Base-by-base conservation (phyloP, 2,797 vertebrate genomes). In the Sebastes ruberrimus region DNA sequence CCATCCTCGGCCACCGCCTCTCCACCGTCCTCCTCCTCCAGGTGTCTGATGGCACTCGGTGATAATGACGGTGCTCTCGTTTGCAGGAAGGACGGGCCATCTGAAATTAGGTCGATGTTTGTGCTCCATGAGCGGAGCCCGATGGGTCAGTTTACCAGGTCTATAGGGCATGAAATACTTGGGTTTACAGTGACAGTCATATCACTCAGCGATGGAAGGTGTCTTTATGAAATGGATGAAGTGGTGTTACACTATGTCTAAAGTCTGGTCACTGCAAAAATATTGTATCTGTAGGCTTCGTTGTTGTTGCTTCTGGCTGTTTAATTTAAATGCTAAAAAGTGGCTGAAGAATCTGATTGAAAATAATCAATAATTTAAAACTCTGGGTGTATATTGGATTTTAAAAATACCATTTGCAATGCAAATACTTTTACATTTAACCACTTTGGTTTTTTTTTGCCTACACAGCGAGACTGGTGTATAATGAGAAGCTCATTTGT, bases 31-130 rank as follows among this genome's bases (percentile, higher is more conserved):
- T 92, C 80, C 64, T 92, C 88, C 86, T 80, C 62, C 80, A 82
- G 91, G 95, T 95, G 93, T 96, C 96, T 96, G 96, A 96, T 96
- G 92, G 94, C 95, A 95, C 89, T 84, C 33, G 14, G 85, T 89
- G 95, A 96, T 96, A 96, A 93, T 90, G 88, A 87, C 76, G 46
- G 85, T 82, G 89, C 86, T 94, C 92, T 94, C 81, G 42, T 94
- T 94, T 91, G 91, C 89, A 91, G 78, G 84, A 75, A 82, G 71
- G 88, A 86, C 76, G 52, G 86, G 89, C 69, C 46, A 71, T 71
- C 83, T 56, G 82, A 91, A 95, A 95, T 92, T 86, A 93, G 95
- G 93, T 93, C 80, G 83, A 88, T 85, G 92, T 92, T 91, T 88
- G 92, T 85, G 83, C 89, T 88, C 82, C 79, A 72, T 46, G 90